A percentile compares a stretch with the other conserved stretches of the same genome.
Conservation (phyloP, 2,113 vertebrate species). For the Gallinago paraguaiae region DNA sequence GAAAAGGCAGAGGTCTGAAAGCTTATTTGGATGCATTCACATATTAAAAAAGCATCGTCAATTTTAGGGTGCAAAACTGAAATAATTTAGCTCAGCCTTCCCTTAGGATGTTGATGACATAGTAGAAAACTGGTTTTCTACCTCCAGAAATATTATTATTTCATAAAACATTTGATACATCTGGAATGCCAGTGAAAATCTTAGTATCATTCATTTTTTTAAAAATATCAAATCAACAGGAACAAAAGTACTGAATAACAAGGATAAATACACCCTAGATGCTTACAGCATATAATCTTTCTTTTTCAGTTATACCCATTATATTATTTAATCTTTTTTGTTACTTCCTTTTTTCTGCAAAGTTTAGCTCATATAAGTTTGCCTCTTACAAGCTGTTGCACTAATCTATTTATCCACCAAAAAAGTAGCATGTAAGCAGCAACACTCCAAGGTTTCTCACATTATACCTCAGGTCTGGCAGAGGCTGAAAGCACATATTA, state of each 20-base stretch:
- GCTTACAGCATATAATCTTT: background rate
- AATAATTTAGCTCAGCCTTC: background rate
- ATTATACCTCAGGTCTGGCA: background rate
- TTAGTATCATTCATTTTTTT: background rate
- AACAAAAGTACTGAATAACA: background rate
- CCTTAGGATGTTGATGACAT: background rate
- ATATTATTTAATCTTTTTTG: background rate
- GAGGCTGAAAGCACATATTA: background rate
- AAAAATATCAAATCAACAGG: background rate
- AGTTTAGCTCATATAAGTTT: background rate
- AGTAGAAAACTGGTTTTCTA: background rate
- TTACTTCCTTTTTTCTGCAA: background rate
- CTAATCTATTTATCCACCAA: background rate
- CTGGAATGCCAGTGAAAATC: background rate
- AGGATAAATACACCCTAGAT: background rate
- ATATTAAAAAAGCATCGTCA: background rate
- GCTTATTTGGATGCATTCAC: background rate
- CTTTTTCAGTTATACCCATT: background rate
- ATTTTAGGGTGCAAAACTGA: background rate
- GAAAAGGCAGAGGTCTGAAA: background rate
- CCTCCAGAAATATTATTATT: background rate
- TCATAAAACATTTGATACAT: background rate
- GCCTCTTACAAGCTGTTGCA: background rate
- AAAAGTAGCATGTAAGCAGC: background rate
- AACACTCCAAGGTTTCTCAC: background rate